Evolutionary conservation across 2,113 vertebrate genomes (phyloP).

Genomic region (Stictonetta naevosa): DNA sequence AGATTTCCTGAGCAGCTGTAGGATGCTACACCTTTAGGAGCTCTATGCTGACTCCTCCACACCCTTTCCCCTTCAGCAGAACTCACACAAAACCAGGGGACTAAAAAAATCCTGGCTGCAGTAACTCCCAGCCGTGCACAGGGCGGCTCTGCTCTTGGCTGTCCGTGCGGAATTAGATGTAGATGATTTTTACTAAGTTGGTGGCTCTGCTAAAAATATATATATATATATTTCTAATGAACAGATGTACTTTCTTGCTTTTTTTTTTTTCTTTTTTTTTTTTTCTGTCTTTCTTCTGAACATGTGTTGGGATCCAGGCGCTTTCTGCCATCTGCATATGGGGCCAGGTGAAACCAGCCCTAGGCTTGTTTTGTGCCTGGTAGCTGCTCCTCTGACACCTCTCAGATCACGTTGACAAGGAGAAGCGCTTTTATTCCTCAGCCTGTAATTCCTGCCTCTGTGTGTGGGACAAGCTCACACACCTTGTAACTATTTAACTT

Average conservation of each 20-base stretch:
- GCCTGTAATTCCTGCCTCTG: slow-evolving; percentile 59
- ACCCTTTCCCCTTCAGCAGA: slow-evolving; percentile 55
- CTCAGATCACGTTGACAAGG: slow-evolving; percentile 50
- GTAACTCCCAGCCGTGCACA: not conserved
- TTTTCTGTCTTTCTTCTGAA: not conserved
- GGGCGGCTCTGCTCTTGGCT: not conserved
- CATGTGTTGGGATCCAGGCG: not conserved
- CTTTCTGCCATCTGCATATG: not conserved
- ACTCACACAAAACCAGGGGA: not conserved
- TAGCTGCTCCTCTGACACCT: slow-evolving; percentile 42
- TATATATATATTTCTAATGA: not conserved
- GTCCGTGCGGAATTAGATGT: not conserved
- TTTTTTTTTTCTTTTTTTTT: not conserved
- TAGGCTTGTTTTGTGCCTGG: slow-evolving; percentile 18
- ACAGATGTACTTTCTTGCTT: not conserved
- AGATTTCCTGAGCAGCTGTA: slow-evolving; percentile 68
- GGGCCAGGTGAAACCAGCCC: slow-evolving; percentile 4
- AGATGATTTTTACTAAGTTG: not conserved
- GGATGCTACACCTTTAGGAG: slow-evolving; percentile 37
- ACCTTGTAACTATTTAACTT: slow-evolving; percentile 55
- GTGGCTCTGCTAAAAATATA: not conserved
- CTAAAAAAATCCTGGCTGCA: not conserved
- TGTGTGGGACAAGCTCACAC: slow-evolving; percentile 59
- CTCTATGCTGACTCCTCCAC: slow-evolving; percentile 21
- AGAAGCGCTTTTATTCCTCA: slow-evolving; percentile 43